Evolutionary conservation across 2,888 invertebrate genomes (phyloP).

Genomic region (Conus canariensis): DNA sequence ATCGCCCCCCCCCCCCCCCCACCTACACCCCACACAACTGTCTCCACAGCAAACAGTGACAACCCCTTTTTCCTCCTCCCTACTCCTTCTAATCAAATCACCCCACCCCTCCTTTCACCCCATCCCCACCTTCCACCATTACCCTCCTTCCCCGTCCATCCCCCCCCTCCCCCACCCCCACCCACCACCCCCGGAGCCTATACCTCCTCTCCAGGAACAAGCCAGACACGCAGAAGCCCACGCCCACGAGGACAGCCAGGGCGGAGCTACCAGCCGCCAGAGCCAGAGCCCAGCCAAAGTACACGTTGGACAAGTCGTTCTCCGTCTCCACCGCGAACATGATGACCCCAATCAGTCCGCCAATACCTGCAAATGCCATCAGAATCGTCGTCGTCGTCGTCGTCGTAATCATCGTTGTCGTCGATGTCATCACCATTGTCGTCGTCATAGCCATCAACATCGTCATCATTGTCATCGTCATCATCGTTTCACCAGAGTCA

Average conservation of each 20-base stretch:
- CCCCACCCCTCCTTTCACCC: too few species aligned
- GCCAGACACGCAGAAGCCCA: conserved; percentile 32
- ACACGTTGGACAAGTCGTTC: too few species aligned
- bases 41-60: background rate
- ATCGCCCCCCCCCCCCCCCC: too few species aligned
- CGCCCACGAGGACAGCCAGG: conserved; percentile 21
- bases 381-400: too few species aligned
- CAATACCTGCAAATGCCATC: conserved; percentile 14
- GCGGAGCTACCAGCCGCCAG: conserved; percentile 31
- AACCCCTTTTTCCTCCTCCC: too few species aligned
- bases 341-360: conserved; percentile 29
- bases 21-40: background rate
- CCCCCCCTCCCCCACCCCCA: too few species aligned
- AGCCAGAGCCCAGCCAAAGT: conserved; percentile 37
- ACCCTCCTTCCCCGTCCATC: too few species aligned
- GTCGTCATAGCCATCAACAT: background rate
- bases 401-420: background rate
- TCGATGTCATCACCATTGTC: background rate
- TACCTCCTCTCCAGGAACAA: conserved; percentile 23
- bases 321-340: conserved; percentile 18
- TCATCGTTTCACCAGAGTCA: too few species aligned
- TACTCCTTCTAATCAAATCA: too few species aligned
- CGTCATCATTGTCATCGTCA: background rate
- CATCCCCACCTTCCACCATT: too few species aligned
- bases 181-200: background rate